These are phyloP conservation scores for Cistogaster globosa DNA, from an alignment of 2,888 invertebrate genomes.

Conservation along the genomic window DNA sequence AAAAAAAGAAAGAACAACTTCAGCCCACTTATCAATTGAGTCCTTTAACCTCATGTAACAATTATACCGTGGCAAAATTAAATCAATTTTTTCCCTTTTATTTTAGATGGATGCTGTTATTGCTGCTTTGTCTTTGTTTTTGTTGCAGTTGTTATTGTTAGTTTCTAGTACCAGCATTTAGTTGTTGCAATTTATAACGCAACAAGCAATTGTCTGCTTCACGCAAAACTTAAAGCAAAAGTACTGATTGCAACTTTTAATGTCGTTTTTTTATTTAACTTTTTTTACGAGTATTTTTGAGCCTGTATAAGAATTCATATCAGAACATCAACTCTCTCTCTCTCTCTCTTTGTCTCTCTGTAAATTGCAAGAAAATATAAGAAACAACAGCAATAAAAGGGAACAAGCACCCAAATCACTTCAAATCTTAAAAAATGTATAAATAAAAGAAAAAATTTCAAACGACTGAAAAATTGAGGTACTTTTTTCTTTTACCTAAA, in stretches of 20 bases:
- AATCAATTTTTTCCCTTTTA: slow-evolving; percentile 49
- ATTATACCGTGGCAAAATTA: slow-evolving; percentile 67
- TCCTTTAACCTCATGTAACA: slow-evolving; percentile 71
- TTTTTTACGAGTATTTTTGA: slow-evolving; percentile 23
- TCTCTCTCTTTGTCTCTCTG: slow-evolving; percentile 41
- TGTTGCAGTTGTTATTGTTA: neutral
- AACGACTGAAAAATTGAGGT: neutral
- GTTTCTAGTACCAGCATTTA: slow-evolving; percentile 54
- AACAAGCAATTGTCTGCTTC: slow-evolving; percentile 70
- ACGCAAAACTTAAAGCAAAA: slow-evolving; percentile 63
- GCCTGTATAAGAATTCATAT: slow-evolving; percentile 55
- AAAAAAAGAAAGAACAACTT: slow-evolving; percentile 22
- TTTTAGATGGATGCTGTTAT: slow-evolving; percentile 44
- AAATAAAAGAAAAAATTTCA: neutral
- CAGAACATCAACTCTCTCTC: slow-evolving; percentile 56
- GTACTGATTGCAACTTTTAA: slow-evolving; percentile 80
- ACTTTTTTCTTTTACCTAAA: neutral
- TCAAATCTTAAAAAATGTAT: neutral
- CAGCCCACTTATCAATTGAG: slow-evolving; percentile 69
- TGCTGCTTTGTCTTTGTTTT: slow-evolving; percentile 16
- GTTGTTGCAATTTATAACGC: slow-evolving; percentile 71
- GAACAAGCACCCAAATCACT: slow-evolving; percentile 64
- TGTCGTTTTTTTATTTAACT: slow-evolving; percentile 76
- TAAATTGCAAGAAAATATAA: neutral
- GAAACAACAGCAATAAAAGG: slow-evolving; percentile 15